A percentile compares a stretch with the other conserved stretches of the same genome.
Conservation (phyloP, 2,888 invertebrate species). For the Beris chalybata region DNA sequence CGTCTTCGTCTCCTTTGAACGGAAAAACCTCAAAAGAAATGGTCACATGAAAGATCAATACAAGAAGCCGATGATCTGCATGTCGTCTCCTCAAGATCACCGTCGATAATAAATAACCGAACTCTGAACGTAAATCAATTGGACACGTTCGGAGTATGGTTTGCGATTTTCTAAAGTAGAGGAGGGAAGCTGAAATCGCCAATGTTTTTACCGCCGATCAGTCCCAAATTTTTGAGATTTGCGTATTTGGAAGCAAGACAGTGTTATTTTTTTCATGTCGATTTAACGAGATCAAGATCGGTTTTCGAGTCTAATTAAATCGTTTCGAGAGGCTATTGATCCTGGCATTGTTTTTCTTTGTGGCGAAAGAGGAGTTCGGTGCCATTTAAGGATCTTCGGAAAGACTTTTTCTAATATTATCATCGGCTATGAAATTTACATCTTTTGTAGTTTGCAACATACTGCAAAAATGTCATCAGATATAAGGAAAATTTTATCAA, state of each 20-base stretch:
- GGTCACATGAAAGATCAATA: constrained; percentile 18
- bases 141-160: constrained; percentile 20
- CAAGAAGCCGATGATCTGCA: constrained; percentile 32
- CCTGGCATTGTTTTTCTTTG: background rate
- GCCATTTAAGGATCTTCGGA: too few relatives aligned
- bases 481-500: too few relatives aligned
- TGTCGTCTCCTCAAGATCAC: constrained; percentile 32
- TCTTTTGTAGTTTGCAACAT: too few relatives aligned
- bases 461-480: too few relatives aligned
- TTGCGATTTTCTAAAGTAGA: background rate
- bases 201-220: constrained; percentile 3
- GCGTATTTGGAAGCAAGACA: constrained; percentile 10
- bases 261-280: constrained; percentile 7
- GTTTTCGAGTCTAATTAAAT: constrained; percentile 24
- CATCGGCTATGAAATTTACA: too few relatives aligned
- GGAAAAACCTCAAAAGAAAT: constrained; percentile 26
- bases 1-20: constrained; percentile 17
- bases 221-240: constrained; percentile 3
- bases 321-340: constrained; percentile 13
- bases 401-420: too few relatives aligned
- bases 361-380: too few relatives aligned
- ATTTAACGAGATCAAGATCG: constrained; percentile 1
- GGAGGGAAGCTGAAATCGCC: background rate
- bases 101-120: constrained; percentile 31
- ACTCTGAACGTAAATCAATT: constrained; percentile 30